phyloP scores from a whole-genome alignment of 2,113 vertebrate genomes.

The Anhinga anhinga region DNA sequence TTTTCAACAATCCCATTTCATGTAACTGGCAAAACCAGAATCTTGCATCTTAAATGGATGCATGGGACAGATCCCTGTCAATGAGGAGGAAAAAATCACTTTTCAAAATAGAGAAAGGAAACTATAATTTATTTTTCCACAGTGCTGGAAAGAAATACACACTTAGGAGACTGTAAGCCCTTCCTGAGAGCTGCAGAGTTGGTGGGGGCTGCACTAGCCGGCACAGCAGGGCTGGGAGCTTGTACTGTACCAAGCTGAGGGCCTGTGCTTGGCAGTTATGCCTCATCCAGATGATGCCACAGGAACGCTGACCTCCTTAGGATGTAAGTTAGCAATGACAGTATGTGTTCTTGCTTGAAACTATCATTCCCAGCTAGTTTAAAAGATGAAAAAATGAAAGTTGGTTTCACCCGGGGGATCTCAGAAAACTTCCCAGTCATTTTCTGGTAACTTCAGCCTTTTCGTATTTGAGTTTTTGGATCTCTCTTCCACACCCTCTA shows the following conservation, averaged over 20 bases:
- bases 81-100: accelerated
- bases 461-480: neutral
- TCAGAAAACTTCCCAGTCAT: neutral
- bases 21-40: accelerated
- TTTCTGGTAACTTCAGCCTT: neutral
- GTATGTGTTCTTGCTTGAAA: neutral
- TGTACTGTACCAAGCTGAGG: accelerated
- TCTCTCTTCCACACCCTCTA: neutral
- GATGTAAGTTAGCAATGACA: neutral
- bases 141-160: neutral
- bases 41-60: neutral
- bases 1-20: neutral
- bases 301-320: neutral
- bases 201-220: neutral
- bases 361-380: neutral
- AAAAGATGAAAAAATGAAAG: neutral
- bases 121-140: neutral
- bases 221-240: neutral
- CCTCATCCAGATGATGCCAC: neutral
- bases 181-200: accelerated
- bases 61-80: too few relatives aligned
- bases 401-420: neutral
- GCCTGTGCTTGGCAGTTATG: too few relatives aligned
- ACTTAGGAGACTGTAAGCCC: accelerated
- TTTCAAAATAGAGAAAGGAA: neutral